Evolutionary conservation across 2,113 vertebrate genomes (phyloP).

Genomic region (Gallinago paraguaiae): DNA sequence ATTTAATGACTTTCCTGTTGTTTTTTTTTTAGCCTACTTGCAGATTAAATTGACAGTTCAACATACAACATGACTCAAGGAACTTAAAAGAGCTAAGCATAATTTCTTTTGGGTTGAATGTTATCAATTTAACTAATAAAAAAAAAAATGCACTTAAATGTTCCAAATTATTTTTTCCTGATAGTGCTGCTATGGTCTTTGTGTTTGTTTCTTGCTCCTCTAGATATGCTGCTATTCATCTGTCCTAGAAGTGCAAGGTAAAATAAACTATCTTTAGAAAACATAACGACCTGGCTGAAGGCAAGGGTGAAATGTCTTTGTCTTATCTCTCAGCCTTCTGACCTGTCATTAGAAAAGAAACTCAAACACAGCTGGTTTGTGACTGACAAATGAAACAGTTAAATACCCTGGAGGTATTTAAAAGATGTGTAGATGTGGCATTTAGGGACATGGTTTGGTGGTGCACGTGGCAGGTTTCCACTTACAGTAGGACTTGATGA

Average conservation of each 20-base stretch:
- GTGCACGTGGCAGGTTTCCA: background rate
- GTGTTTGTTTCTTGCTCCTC: background rate
- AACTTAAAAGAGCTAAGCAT: background rate
- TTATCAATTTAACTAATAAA: background rate
- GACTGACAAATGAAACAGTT: background rate
- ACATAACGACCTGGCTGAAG: background rate
- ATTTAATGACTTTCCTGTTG: background rate
- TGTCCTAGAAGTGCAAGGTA: background rate
- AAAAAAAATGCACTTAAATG: background rate
- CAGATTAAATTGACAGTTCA: background rate
- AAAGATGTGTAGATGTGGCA: background rate
- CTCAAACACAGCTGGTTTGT: accelerated
- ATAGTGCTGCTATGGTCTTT: background rate
- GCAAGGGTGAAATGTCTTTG: background rate
- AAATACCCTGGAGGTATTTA: background rate
- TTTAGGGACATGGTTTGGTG: background rate
- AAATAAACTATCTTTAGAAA: background rate
- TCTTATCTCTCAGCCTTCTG: background rate
- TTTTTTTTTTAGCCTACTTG: background rate
- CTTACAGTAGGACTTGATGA: background rate
- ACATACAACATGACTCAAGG: background rate
- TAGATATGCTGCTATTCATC: background rate
- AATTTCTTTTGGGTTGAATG: background rate
- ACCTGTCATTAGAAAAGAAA: background rate
- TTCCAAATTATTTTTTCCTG: background rate